Percentiles rank a stretch among this genome's conserved stretches.
Evolutionary conservation across 2,113 vertebrate genomes (phyloP).

Genomic region (Plecotus auritus): DNA sequence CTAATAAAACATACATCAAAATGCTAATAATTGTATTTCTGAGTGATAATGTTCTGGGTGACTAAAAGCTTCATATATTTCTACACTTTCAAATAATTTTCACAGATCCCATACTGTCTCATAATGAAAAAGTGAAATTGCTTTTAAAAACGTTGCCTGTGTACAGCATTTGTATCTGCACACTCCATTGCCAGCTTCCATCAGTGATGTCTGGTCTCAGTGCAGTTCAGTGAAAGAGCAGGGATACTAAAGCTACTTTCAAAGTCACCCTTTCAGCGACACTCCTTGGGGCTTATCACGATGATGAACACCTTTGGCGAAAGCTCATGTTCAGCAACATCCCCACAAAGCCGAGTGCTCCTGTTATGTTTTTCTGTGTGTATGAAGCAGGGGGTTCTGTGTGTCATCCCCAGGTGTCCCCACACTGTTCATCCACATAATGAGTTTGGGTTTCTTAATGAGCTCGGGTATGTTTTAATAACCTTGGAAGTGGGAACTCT

Average conservation of each 20-base stretch:
- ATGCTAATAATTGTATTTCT: background rate
- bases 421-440: background rate
- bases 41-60: background rate
- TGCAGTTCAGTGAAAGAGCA: background rate
- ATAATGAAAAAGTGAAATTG: background rate
- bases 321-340: constrained; percentile 28
- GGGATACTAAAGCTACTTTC: background rate
- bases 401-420: background rate
- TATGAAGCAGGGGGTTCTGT: background rate
- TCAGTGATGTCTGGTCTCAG: background rate
- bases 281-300: constrained; percentile 33
- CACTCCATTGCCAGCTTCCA: background rate
- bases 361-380: constrained; percentile 35
- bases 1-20: background rate
- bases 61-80: background rate
- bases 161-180: background rate
- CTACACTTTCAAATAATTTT: background rate
- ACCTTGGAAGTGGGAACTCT: constrained; percentile 72
- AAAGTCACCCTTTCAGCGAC: background rate
- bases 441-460: constrained; percentile 41
- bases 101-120: background rate
- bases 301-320: constrained; percentile 55
- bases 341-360: constrained; percentile 2
- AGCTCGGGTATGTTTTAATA: constrained; percentile 81
- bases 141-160: background rate